phyloP scores from a whole-genome alignment of 2,113 vertebrate species.

The Forbesichthys papilliferus region DNA sequence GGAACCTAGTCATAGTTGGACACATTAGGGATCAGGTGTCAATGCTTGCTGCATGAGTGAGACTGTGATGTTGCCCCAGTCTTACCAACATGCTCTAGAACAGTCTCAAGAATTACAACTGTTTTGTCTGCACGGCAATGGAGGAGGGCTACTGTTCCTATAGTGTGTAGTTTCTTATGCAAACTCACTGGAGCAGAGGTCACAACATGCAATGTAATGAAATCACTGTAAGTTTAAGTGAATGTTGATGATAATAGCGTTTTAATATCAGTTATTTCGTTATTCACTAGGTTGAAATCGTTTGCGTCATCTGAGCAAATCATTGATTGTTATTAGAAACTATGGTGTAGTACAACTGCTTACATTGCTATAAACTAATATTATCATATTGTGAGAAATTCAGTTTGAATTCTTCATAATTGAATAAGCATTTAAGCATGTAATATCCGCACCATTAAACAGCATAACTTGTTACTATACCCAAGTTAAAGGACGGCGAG shows the following conservation, averaged over 20 bases:
- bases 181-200: neutral
- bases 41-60: neutral
- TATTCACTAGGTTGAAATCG: neutral
- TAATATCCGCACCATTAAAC: conserved; percentile 39
- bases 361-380: neutral
- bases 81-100: conserved; percentile 13
- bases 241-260: neutral
- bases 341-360: neutral
- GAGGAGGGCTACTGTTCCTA: conserved; percentile 1
- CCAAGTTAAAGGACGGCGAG: conserved; percentile 24
- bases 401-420: neutral
- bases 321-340: neutral
- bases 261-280: neutral
- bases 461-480: neutral
- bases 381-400: neutral
- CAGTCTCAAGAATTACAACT: neutral
- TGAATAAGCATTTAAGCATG: conserved; percentile 8
- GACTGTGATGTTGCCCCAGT: conserved; percentile 18
- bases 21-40: conserved; percentile 36
- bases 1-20: conserved; percentile 36
- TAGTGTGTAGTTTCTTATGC: conserved; percentile 7
- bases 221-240: neutral
- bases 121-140: conserved; percentile 2
- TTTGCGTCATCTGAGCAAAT: neutral
- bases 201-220: neutral